Evolutionary conservation across 2,888 invertebrate species (phyloP).

Genomic region (Drosophila diplacantha): DNA sequence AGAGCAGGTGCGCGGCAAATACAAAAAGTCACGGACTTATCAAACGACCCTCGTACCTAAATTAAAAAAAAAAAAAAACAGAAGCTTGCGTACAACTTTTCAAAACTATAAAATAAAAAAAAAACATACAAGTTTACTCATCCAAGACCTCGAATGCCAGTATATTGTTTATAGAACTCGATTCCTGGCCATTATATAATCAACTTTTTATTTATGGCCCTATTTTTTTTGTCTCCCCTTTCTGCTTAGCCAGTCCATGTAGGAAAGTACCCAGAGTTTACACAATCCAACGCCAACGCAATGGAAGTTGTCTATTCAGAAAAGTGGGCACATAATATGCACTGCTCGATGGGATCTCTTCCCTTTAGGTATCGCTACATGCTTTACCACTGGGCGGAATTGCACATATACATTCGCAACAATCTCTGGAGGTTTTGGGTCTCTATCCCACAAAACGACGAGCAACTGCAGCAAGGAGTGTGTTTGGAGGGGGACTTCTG

Average conservation of each 20-base stretch:
- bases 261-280: conserved; percentile 1
- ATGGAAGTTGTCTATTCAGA: conserved; percentile 32
- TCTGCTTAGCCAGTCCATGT: neutral
- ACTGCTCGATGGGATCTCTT: conserved; percentile 4
- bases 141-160: neutral
- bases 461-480: conserved; percentile 4
- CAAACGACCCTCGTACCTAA: too few species aligned
- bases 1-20: too few species aligned
- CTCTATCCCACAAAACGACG: conserved; percentile 2
- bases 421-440: conserved; percentile 18
- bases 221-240: conserved; percentile 10
- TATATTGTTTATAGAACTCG: conserved; percentile 7
- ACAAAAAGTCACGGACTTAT: too few species aligned
- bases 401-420: conserved; percentile 14
- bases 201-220: conserved; percentile 22
- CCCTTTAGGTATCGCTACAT: conserved; percentile 10
- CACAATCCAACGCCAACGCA: conserved; percentile 25
- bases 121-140: neutral
- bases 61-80: too few species aligned
- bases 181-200: conserved; percentile 10
- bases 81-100: neutral
- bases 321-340: conserved; percentile 29
- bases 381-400: conserved; percentile 6
- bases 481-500: neutral
- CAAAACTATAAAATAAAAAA: neutral